A percentile compares a stretch with the other conserved stretches of the same genome.
Conservation (phyloP, 2,113 vertebrate species). For the Oncorhynchus kisutch region DNA sequence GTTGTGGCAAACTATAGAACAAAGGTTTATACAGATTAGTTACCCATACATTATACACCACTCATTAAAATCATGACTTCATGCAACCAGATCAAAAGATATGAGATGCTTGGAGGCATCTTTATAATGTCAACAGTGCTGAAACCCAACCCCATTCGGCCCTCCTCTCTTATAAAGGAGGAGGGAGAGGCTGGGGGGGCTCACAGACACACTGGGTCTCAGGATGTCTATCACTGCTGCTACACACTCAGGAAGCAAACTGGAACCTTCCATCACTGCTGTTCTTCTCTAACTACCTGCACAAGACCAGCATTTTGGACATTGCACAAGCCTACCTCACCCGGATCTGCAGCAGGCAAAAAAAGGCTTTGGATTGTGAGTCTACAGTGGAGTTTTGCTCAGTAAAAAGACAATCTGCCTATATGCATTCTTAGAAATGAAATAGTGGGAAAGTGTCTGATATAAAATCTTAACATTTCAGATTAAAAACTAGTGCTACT, state of each 20-base stretch:
- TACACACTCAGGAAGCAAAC: slow-evolving; percentile 40
- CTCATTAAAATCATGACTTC: not conserved
- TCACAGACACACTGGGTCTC: slow-evolving; percentile 35
- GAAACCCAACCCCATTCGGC: slow-evolving; percentile 19
- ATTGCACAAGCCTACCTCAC: not conserved
- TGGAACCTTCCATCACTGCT: slow-evolving; percentile 15
- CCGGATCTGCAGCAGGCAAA: slow-evolving; percentile 3
- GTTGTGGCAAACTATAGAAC: not conserved
- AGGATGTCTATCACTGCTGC: slow-evolving; percentile 43
- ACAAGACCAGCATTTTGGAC: slow-evolving; percentile 5
- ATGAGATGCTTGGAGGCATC: slow-evolving; percentile 4
- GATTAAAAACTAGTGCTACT: not conserved
- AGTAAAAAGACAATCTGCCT: not conserved
- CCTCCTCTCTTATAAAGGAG: slow-evolving; percentile 73
- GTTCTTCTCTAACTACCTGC: slow-evolving; percentile 9
- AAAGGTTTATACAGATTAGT: not conserved
- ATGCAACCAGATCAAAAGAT: not conserved
- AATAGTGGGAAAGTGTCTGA: too few relatives aligned
- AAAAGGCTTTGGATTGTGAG: slow-evolving; percentile 21
- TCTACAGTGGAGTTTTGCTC: not conserved
- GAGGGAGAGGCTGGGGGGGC: slow-evolving; percentile 42
- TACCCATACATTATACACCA: not conserved
- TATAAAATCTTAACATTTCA: too few relatives aligned
- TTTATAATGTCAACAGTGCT: slow-evolving; percentile 8
- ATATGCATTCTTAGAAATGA: not conserved